Evolutionary conservation across 2,113 vertebrate genomes (phyloP).

Genomic region (Crotalus helleri): DNA sequence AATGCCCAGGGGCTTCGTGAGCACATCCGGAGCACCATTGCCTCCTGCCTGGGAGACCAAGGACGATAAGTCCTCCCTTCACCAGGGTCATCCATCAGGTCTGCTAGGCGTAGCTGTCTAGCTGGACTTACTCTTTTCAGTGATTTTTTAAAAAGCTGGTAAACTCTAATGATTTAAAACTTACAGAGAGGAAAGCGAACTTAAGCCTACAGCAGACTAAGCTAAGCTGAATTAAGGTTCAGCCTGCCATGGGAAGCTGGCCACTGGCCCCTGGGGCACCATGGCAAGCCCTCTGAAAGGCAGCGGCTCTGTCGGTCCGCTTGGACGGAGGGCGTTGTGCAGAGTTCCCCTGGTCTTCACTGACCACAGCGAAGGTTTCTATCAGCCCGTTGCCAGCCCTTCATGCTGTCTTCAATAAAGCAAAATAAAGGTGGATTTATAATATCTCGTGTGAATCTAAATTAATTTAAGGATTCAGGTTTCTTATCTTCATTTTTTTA

Average conservation of each 20-base stretch:
- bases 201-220: not conserved
- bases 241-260: not conserved
- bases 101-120: not conserved
- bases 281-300: not conserved
- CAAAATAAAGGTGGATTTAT: not conserved
- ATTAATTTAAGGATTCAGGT: not conserved
- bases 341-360: too few species aligned
- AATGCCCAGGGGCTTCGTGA: too few species aligned
- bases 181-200: not conserved
- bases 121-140: not conserved
- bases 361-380: not conserved
- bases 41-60: not conserved
- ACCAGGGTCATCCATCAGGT: not conserved
- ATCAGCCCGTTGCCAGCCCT: not conserved
- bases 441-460: not conserved
- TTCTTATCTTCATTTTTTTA: slow-evolving; percentile 63
- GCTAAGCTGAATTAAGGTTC: not conserved
- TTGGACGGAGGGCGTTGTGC: not conserved
- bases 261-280: not conserved
- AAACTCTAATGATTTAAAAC: not conserved
- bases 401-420: not conserved
- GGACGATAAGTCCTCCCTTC: not conserved
- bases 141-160: not conserved
- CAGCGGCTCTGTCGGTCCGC: not conserved
- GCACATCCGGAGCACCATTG: too few species aligned